Base-by-base conservation (phyloP, 2,888 invertebrate species). In the Campaea margaritaria region DNA sequence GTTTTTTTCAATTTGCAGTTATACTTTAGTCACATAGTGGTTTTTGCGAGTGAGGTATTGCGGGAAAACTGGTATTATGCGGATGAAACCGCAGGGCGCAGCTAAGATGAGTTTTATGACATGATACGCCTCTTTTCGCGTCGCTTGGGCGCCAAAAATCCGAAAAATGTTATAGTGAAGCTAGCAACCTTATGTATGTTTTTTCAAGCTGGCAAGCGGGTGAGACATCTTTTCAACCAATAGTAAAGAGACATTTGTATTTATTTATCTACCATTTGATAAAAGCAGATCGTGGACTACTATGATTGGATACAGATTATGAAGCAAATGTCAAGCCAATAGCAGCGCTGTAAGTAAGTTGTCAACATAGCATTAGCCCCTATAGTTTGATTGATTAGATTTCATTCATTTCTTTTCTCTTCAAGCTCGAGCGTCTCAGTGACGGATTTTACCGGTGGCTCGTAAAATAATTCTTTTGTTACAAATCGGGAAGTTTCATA, bases 201-300 rank as follows among this genome's bases (percentile, higher is more conserved):
- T 10, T 31, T 31, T 31, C 9, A 31, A 1, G 8, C 10, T 31
- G 9, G 31, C 7, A 9, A 31, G 9, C 12, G 36, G n/a, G 13
- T 38, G n/a, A 38, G 38, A 13, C 13, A 5, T 39, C n/a, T n/a
- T n/a, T n/a, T n/a, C 8, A 7, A 39, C 13, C 90, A 91, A 91
- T 91, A 47, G 65, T 9, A 68, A 71, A 63, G 13, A 72, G 80
- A 88, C 90, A 90, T 88, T 85, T 90, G 90, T 83, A 80, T 81
- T 66, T 74, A 66, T 42, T 64, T 69, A 70, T 76, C 71, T 79
- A 58, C 76, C 67, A 89, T 90, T 90, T 79, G 89, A 69, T 63
- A 58, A 68, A 46, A 65, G 54, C 4, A 11, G 55, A 72, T 77
- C 89, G 90, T 90, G 90, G 73, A 67, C 57, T 0, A 8, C 16